phyloP scores from a whole-genome alignment of 2,113 vertebrate genomes.

The Hemicordylus capensis region DNA sequence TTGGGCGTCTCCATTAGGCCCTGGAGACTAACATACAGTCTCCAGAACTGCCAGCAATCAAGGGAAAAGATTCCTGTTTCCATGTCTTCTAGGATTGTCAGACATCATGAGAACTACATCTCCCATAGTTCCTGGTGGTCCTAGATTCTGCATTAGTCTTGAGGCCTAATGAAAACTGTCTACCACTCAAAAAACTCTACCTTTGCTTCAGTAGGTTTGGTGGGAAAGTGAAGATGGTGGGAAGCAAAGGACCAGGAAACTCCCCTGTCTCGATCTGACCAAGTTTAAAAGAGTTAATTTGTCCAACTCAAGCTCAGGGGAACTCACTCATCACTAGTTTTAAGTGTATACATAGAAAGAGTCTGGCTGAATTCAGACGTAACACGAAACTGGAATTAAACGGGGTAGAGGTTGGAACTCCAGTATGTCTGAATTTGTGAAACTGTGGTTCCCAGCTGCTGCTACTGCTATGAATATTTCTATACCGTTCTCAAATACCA shows the following conservation, averaged over 20 bases:
- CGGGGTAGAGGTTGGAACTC: too few species aligned
- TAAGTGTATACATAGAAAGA: neutral
- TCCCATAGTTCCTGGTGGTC: too few species aligned
- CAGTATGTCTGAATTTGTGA: too few species aligned
- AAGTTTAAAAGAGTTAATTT: neutral
- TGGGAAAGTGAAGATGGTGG: neutral
- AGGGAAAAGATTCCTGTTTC: neutral
- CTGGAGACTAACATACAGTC: neutral
- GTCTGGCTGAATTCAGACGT: too few species aligned
- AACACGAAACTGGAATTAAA: too few species aligned
- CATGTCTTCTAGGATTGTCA: neutral
- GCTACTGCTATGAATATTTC: too few species aligned
- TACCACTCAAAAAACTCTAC: too few species aligned
- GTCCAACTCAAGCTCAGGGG: neutral
- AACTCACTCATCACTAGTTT: neutral
- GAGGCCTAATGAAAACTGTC: too few species aligned
- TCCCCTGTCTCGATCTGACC: neutral
- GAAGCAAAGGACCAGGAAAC: neutral
- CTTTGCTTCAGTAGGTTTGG: too few species aligned
- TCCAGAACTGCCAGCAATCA: neutral
- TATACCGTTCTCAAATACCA: too few species aligned
- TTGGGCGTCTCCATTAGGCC: neutral
- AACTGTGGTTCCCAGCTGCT: too few species aligned
- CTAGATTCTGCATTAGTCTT: too few species aligned
- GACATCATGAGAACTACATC: neutral